Evolutionary conservation across 2,797 vertebrate genomes (phyloP), one percentile per base, ranked within the genome.

Genomic region (Microctenopoma stevenorrisi): DNA sequence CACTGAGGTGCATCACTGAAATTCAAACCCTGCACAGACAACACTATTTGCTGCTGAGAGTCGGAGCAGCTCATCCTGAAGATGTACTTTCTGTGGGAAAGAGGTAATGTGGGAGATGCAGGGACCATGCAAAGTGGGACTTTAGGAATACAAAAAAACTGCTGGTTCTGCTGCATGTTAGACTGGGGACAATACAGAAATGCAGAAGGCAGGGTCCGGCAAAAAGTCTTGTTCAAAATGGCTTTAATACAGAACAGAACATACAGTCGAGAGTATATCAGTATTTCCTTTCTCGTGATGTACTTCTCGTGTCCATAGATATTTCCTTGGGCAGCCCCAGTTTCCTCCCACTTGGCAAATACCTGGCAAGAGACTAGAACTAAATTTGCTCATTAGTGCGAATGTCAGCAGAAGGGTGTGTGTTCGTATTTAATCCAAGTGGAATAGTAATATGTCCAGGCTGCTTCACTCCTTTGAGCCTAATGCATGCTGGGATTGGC

Each of bases 1-100:
- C 88, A 87, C 74, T 89, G 85, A 89, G 87, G 89, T 90, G 78
- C 77, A 89, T 87, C 78, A 7, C 64, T 89, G 83, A 91, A 89
- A 89, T 86, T 72, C 76, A 89, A 93, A 84, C 83, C 91, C 79
- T 67, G 68, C 76, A 69, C 51, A 70, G 64, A 67, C 44, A 74
- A 82, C 75, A 81, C 81, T 81, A 64, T 67, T 79, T 52, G 72
- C 53, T 74, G 60, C 69, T 72, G 65, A 84, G 75, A 74, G 70
- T 51, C 47, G 67, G 55, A 82, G 75, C 72, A 83, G 69, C 80
- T 88, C 84, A 83, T 82, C 78, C 79, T 59, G 71, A 89, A 86
- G 80, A 88, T 78, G 72, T 78, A 35, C 82, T 78, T 89, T 85
- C 77, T 78, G 52, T 48, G 57, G 66, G 67, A 67, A 63, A 76